Conservation (phyloP, 2,113 vertebrate species). For the Hemichromis elongatus region DNA sequence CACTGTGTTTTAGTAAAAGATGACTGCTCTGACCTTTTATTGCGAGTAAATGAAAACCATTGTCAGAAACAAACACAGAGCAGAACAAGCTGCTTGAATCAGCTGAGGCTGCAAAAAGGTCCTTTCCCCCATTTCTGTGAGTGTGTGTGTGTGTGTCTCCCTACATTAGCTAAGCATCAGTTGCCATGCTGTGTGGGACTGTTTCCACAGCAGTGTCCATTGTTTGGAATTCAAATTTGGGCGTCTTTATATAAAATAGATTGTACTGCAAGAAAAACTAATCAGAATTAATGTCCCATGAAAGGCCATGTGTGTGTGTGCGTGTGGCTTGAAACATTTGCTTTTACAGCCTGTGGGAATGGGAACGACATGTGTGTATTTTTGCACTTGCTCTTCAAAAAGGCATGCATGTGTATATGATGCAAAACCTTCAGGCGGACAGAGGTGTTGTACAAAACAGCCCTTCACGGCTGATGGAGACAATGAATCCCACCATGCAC, state of each 20-base stretch:
- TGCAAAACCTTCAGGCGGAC: neutral
- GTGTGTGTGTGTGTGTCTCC: neutral
- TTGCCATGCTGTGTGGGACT: neutral
- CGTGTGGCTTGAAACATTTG: neutral
- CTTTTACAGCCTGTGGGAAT: neutral
- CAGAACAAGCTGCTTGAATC: neutral
- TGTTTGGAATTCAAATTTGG: neutral
- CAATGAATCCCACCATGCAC: neutral
- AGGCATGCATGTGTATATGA: neutral
- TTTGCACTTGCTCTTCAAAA: neutral
- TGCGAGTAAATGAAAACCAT: constrained; percentile 23
- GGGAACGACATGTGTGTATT: neutral
- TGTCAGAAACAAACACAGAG: constrained; percentile 14
- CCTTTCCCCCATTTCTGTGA: neutral
- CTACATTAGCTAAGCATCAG: neutral
- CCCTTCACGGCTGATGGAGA: neutral
- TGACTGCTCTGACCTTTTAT: constrained; percentile 47
- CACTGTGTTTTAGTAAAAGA: constrained; percentile 1
- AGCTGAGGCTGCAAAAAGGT: neutral
- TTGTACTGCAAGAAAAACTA: neutral
- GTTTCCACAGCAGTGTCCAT: neutral
- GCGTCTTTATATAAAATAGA: neutral
- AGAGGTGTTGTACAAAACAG: constrained; percentile 9
- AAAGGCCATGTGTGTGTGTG: neutral
- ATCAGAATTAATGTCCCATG: neutral